phyloP scores from a whole-genome alignment of 2,113 vertebrate species.

The Oxygymnocypris stewartii region DNA sequence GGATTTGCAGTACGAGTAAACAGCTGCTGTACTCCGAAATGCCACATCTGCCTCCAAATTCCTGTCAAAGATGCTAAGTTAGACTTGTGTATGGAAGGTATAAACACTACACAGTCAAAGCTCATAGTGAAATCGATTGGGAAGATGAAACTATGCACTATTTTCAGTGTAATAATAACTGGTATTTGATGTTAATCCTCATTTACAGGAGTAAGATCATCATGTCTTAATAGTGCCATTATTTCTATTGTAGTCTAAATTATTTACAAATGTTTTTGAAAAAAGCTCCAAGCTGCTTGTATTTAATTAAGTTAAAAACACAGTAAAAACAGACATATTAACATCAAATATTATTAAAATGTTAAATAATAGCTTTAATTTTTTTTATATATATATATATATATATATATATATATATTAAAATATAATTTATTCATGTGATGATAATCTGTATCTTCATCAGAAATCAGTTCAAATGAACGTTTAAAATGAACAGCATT shows the following conservation, averaged over 20 bases:
- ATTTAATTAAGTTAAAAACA: no score
- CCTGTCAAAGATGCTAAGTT: slow-evolving; percentile 65
- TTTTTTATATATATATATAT: no score
- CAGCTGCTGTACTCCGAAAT: slow-evolving; percentile 86
- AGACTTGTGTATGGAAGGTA: neutral
- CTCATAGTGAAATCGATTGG: neutral
- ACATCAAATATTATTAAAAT: no score
- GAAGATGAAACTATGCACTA: neutral
- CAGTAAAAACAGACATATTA: no score
- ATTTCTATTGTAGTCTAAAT: neutral
- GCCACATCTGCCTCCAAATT: slow-evolving; percentile 93
- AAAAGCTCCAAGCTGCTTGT: no score
- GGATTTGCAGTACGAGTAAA: slow-evolving; percentile 93
- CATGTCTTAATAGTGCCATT: neutral
- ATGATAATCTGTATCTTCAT: no score
- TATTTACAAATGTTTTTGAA: neutral
- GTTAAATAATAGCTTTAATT: no score
- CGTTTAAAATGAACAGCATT: no score
- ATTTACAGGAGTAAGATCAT: neutral
- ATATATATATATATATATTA: no score
- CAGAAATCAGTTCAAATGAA: neutral
- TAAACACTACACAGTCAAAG: slow-evolving; percentile 35
- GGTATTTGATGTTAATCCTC: neutral
- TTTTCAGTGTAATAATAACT: neutral
- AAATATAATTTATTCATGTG: no score